phyloP scores from a whole-genome alignment of 2,113 vertebrate genomes.

The Antechinus flavipes region DNA sequence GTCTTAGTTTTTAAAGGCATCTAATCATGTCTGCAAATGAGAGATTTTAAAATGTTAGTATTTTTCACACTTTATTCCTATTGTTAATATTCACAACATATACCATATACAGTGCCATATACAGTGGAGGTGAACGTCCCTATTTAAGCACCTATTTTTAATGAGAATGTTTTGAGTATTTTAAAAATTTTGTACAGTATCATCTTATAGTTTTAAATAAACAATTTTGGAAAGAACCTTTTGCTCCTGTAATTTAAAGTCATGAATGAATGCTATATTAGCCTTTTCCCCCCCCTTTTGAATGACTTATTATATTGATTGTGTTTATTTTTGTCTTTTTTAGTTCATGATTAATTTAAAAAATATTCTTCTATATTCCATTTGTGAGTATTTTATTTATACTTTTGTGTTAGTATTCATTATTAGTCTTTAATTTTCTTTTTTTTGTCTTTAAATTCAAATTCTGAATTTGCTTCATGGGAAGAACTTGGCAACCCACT shows the following conservation, averaged over 20 bases:
- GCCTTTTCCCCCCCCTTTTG: neutral
- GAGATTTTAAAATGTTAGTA: neutral
- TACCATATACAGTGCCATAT: neutral
- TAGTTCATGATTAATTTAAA: neutral
- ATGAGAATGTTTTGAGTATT: no score
- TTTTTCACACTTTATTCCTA: neutral
- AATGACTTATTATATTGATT: neutral
- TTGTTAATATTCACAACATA: neutral
- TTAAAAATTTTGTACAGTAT: no score
- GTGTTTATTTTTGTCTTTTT: neutral
- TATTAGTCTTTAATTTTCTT: neutral
- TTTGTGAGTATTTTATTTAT: neutral
- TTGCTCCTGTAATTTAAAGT: no score
- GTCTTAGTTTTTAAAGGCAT: neutral
- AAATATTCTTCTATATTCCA: neutral
- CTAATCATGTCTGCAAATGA: neutral
- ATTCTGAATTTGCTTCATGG: neutral
- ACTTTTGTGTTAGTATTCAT: neutral
- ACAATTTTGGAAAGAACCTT: no score
- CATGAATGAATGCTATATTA: neutral
- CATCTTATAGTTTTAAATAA: no score
- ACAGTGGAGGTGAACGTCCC: neutral
- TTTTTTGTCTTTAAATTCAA: neutral
- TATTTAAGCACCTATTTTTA: no score
- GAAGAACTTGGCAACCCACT: neutral